Evolutionary conservation across 2,888 invertebrate genomes (phyloP).

Genomic region (Drosophila stalkeri): DNA sequence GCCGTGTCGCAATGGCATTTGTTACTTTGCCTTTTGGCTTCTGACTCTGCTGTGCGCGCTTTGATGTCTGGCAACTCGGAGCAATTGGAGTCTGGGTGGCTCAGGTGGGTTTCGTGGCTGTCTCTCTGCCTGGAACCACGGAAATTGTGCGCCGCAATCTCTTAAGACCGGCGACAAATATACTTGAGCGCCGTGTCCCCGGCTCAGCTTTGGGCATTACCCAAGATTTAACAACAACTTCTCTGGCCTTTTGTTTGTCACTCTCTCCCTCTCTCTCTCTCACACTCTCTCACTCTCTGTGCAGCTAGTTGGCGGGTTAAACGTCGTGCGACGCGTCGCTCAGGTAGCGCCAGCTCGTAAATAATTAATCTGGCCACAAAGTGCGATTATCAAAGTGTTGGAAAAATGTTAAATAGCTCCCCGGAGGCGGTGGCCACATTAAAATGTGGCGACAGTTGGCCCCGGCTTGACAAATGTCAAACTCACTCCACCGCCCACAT

Average conservation of each 20-base stretch:
- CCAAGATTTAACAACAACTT: constrained; percentile 75
- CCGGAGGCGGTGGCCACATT: constrained; percentile 63
- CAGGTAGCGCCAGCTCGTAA: constrained; percentile 71
- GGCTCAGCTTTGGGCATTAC: constrained; percentile 71
- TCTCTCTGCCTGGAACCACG: constrained; percentile 26
- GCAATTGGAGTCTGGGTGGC: constrained; percentile 14
- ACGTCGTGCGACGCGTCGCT: constrained; percentile 40
- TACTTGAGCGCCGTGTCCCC: constrained; percentile 63
- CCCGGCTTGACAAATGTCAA: constrained; percentile 21
- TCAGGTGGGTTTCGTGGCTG: background rate
- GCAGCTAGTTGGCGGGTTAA: constrained; percentile 63
- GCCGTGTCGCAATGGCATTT: constrained; percentile 58
- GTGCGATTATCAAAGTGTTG: constrained; percentile 81
- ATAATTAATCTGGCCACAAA: constrained; percentile 81
- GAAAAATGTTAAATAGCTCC: constrained; percentile 80
- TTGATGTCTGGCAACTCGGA: constrained; percentile 56
- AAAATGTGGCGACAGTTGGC: constrained; percentile 74
- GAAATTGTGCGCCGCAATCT: constrained; percentile 78
- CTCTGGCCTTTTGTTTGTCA: constrained; percentile 44
- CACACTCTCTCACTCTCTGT: background rate
- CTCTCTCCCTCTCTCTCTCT: no score
- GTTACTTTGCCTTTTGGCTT: constrained; percentile 66
- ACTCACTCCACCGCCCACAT: background rate
- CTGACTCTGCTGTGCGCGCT: constrained; percentile 53
- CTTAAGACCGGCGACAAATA: constrained; percentile 79